Percentiles rank a stretch among this genome's conserved stretches.
These are phyloP conservation scores for Diarsia brunnea DNA, from an alignment of 2,888 invertebrate genomes.

Conservation along the genomic window DNA sequence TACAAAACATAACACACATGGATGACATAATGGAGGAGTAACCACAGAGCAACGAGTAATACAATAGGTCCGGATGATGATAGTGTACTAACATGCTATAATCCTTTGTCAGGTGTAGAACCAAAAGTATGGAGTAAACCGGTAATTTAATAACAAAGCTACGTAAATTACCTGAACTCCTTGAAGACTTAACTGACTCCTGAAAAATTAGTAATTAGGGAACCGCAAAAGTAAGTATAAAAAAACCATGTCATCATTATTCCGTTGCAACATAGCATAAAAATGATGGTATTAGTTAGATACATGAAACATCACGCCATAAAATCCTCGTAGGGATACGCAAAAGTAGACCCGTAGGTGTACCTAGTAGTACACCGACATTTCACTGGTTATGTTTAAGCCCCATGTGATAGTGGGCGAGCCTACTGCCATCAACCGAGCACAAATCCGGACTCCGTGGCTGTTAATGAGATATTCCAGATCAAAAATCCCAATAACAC, in stretches of 20 bases:
- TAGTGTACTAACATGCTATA: conserved; percentile 16
- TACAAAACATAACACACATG: conserved; percentile 29
- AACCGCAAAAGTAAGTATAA: no score
- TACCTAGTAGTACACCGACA: neutral
- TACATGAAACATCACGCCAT: neutral
- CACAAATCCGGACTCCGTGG: neutral
- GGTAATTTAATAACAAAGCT: neutral
- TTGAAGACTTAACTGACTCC: no score
- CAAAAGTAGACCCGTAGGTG: neutral
- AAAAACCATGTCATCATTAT: no score
- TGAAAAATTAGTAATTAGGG: no score
- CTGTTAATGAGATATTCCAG: neutral
- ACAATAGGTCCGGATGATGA: conserved; percentile 48
- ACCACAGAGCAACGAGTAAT: conserved; percentile 23
- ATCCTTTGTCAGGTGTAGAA: conserved; percentile 26
- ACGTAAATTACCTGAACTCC: neutral
- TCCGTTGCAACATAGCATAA: no score
- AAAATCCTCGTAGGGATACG: neutral
- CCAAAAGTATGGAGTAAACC: conserved; percentile 6
- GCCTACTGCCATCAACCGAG: neutral
- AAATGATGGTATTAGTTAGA: neutral
- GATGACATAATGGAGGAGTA: conserved; percentile 38
- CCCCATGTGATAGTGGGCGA: neutral
- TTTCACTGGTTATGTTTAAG: neutral
- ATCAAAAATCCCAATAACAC: neutral